phyloP scores from a whole-genome alignment of 2,888 invertebrate species.

The Eustalomyia histrio region DNA sequence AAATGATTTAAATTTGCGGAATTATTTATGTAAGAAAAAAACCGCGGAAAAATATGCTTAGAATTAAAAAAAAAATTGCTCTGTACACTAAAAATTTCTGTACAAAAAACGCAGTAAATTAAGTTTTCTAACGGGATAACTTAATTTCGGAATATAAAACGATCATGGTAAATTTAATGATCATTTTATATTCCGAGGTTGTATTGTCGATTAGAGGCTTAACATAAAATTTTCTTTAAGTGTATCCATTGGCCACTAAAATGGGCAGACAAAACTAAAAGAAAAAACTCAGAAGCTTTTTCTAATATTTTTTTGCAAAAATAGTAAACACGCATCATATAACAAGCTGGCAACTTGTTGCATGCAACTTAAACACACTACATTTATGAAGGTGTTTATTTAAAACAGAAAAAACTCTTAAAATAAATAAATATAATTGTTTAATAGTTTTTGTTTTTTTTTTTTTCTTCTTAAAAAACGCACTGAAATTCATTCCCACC shows the following conservation, averaged over 20 bases:
- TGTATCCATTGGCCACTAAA: neutral
- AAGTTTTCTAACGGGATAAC: no score
- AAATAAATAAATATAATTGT: slow-evolving; percentile 7
- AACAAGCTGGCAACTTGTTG: slow-evolving; percentile 37
- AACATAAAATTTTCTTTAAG: no score
- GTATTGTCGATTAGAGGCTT: no score
- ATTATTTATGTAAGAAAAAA: no score
- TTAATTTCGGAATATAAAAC: no score
- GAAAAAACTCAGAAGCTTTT: slow-evolving; percentile 14
- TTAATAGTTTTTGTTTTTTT: neutral
- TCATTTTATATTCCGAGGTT: no score
- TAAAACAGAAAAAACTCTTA: neutral
- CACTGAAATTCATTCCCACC: neutral
- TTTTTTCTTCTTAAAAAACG: neutral
- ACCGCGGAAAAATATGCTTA: no score
- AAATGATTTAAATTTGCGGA: no score
- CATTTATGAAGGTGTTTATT: slow-evolving; percentile 15
- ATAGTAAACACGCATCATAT: slow-evolving; percentile 19
- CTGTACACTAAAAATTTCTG: no score
- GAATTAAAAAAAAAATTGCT: no score
- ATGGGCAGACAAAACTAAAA: neutral
- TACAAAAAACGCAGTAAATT: no score
- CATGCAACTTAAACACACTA: slow-evolving; percentile 25
- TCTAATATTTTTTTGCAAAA: neutral
- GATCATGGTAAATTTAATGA: no score